Percentiles rank a stretch among this genome's conserved stretches.
Conservation (phyloP, 1,140 invertebrate genomes). For the Notospermus geniculatus region DNA sequence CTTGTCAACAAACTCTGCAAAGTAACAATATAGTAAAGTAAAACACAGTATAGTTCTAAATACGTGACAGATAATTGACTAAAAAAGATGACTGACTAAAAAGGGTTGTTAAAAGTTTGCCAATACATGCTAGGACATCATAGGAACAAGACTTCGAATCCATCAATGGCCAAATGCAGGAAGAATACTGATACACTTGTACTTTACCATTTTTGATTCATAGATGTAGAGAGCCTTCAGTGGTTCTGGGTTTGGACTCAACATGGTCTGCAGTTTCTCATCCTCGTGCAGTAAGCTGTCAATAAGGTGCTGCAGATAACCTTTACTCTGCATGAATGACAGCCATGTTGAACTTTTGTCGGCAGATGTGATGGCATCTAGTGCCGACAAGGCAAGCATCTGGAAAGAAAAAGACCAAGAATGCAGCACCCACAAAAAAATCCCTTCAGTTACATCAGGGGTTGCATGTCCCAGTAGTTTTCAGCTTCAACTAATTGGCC, state of each 20-base stretch:
- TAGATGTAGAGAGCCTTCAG: conserved; percentile 80
- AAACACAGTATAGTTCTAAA: too few relatives aligned
- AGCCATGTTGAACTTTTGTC: conserved; percentile 73
- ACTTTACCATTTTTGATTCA: conserved; percentile 76
- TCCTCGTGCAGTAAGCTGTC: conserved; percentile 77
- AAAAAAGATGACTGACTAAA: too few relatives aligned
- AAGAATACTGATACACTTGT: not conserved
- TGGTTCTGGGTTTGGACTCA: conserved; percentile 69
- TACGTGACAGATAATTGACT: too few relatives aligned
- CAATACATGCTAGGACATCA: too few relatives aligned
- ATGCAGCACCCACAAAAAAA: conserved; percentile 8
- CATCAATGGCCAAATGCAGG: not conserved
- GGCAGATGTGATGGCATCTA: conserved; percentile 75
- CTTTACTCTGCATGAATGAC: conserved; percentile 71
- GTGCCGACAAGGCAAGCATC: conserved; percentile 78
- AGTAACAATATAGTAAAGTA: too few relatives aligned
- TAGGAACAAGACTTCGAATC: too few relatives aligned
- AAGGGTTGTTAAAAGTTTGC: too few relatives aligned
- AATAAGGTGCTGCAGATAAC: conserved; percentile 80
- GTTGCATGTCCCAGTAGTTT: too few relatives aligned
- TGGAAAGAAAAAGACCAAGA: conserved; percentile 33
- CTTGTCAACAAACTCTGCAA: conserved; percentile 68
- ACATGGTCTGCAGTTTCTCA: conserved; percentile 65
- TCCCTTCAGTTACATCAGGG: not conserved
- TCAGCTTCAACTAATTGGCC: too few relatives aligned